phyloP scores from a whole-genome alignment of 2,113 vertebrate genomes.

The cat (Felis catus) region DNA sequence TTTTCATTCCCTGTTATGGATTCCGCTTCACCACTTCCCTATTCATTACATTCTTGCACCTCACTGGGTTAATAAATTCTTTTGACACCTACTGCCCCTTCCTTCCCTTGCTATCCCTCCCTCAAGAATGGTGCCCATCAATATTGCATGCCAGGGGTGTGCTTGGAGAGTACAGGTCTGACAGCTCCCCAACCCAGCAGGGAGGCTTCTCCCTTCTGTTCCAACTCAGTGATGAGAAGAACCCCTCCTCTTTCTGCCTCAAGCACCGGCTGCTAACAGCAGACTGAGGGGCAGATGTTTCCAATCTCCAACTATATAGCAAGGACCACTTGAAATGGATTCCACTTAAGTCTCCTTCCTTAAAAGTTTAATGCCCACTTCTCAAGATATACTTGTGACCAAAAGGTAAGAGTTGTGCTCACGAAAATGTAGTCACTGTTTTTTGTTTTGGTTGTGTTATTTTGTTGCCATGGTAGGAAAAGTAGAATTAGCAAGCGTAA shows the following conservation, averaged over 20 bases:
- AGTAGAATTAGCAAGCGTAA: conserved; percentile 8
- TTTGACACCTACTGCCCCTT: conserved; percentile 55
- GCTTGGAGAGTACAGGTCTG: conserved; percentile 25
- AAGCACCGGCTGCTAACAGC: neutral
- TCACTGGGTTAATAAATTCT: conserved; percentile 63
- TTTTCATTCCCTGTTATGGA: conserved; percentile 23
- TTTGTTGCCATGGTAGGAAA: neutral
- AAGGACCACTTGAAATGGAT: conserved; percentile 56
- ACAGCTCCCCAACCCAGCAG: conserved; percentile 43
- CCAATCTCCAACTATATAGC: conserved; percentile 16
- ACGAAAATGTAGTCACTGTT: neutral
- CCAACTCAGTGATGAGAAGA: conserved; percentile 33
- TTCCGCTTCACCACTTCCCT: conserved; percentile 43
- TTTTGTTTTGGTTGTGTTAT: neutral
- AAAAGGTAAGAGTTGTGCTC: neutral
- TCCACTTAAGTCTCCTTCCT: conserved; percentile 18
- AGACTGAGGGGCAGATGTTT: conserved; percentile 55
- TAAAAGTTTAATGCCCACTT: conserved; percentile 48
- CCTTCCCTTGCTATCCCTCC: conserved; percentile 6
- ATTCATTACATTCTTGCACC: conserved; percentile 55
- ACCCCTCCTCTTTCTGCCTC: conserved; percentile 32
- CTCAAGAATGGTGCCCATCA: conserved; percentile 23
- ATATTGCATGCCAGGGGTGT: conserved; percentile 63
- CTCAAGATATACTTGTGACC: conserved; percentile 29
- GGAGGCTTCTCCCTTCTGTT: conserved; percentile 51